A percentile compares a stretch with the other conserved stretches of the same genome.
phyloP scores from a whole-genome alignment of 1,140 invertebrate species.

The Archivesica marissinica region DNA sequence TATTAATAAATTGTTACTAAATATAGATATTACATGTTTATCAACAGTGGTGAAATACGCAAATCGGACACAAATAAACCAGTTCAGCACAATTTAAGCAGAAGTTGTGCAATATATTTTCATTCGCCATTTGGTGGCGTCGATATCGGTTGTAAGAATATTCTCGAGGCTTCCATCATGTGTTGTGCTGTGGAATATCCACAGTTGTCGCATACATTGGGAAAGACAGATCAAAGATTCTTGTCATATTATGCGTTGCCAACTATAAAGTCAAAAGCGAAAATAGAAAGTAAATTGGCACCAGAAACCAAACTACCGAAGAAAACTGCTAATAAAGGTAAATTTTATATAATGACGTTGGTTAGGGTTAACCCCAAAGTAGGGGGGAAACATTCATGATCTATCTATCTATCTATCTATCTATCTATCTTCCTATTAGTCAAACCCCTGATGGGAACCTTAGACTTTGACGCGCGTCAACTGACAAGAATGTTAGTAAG shows the following conservation, averaged over 20 bases:
- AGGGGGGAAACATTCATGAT: too few relatives aligned
- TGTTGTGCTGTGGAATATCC: constrained; percentile 40
- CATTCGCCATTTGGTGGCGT: constrained; percentile 29
- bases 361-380: too few relatives aligned
- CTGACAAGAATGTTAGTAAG: too few relatives aligned
- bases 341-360: too few relatives aligned
- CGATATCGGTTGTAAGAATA: background rate
- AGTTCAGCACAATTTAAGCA: constrained; percentile 15
- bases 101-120: constrained; percentile 24
- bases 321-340: background rate
- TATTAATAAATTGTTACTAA: background rate
- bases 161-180: background rate
- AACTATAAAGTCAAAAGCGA: constrained; percentile 9
- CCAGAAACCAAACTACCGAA: background rate
- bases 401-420: too few relatives aligned
- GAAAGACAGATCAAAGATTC: background rate
- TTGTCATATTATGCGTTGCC: background rate
- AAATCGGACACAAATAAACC: background rate
- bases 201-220: constrained; percentile 1
- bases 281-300: background rate
- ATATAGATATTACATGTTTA: constrained; percentile 20
- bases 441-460: too few relatives aligned
- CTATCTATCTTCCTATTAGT: too few relatives aligned
- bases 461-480: too few relatives aligned
- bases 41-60: constrained; percentile 2